Conservation (phyloP, 2,113 vertebrate genomes). For the Caranx ignobilis region DNA sequence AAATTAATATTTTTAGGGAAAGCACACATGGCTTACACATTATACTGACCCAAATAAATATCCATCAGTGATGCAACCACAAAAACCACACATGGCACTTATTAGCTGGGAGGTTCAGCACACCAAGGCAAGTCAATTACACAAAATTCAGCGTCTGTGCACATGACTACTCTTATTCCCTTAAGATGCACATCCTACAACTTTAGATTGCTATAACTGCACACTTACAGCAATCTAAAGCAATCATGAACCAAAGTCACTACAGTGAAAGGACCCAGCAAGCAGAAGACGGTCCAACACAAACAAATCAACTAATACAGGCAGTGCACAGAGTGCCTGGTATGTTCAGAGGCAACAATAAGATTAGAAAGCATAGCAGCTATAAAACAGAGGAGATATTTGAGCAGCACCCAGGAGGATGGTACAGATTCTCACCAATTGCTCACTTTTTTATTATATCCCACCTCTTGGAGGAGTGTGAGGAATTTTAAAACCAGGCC, state of each 20-base stretch:
- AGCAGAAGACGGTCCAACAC: constrained; percentile 15
- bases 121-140: constrained; percentile 40
- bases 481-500: constrained; percentile 73
- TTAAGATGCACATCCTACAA: constrained; percentile 30
- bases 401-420: constrained; percentile 40
- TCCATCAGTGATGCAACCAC: constrained; percentile 4
- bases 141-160: constrained; percentile 21
- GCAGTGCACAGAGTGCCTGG: constrained; percentile 22
- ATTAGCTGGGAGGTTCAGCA: constrained; percentile 15
- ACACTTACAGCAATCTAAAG: constrained; percentile 52
- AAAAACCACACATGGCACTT: constrained; percentile 43
- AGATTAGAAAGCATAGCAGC: constrained; percentile 36
- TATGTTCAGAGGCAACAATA: constrained; percentile 31
- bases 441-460: constrained; percentile 56
- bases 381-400: constrained; percentile 54
- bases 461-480: constrained; percentile 70
- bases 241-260: constrained; percentile 45
- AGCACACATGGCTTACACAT: constrained; percentile 3
- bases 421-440: constrained; percentile 61
- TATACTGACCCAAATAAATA: constrained; percentile 24
- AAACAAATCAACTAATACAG: constrained; percentile 48
- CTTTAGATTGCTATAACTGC: constrained; percentile 38
- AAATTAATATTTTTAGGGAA: not conserved
- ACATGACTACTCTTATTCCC: constrained; percentile 14
- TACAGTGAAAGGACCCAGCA: constrained; percentile 27